Evolutionary conservation across 2,113 vertebrate species (phyloP).

Genomic region (Chiloscyllium plagiosum): DNA sequence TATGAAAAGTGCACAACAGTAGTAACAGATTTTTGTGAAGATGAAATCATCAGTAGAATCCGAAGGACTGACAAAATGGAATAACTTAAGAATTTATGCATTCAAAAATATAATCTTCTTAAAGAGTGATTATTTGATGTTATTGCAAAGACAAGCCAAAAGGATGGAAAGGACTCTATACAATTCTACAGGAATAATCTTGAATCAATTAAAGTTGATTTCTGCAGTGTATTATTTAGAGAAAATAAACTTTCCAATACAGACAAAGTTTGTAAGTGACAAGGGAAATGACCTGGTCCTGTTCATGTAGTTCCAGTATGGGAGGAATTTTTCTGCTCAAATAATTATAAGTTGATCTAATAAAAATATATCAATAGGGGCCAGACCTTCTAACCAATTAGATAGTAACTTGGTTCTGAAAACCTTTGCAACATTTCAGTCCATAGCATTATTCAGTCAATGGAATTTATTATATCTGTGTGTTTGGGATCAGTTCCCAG

Average conservation of each 20-base stretch:
- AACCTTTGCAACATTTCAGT: not conserved
- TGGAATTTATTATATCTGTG: not conserved
- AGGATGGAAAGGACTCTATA: too few relatives aligned
- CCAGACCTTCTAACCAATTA: not conserved
- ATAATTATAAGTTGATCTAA: not conserved
- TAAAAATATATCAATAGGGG: not conserved
- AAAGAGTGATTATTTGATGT: too few relatives aligned
- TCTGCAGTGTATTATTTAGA: not conserved
- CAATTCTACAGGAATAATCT: not conserved
- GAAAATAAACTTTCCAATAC: not conserved
- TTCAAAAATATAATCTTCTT: too few relatives aligned
- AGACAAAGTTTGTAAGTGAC: not conserved
- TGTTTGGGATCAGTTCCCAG: not conserved
- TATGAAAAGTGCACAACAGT: too few relatives aligned
- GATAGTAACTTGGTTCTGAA: not conserved
- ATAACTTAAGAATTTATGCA: too few relatives aligned
- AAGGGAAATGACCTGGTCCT: not conserved
- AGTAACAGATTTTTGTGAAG: too few relatives aligned
- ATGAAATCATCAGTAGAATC: too few relatives aligned
- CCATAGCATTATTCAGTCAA: not conserved
- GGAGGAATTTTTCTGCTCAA: not conserved
- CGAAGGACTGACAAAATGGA: too few relatives aligned
- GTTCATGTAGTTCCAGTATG: not conserved
- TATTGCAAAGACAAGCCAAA: too few relatives aligned
- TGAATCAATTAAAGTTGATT: not conserved